Evolutionary conservation across 2,797 vertebrate genomes (phyloP), one percentile per base, ranked within the genome.

Genomic region (Sylvilagus floridanus): DNA sequence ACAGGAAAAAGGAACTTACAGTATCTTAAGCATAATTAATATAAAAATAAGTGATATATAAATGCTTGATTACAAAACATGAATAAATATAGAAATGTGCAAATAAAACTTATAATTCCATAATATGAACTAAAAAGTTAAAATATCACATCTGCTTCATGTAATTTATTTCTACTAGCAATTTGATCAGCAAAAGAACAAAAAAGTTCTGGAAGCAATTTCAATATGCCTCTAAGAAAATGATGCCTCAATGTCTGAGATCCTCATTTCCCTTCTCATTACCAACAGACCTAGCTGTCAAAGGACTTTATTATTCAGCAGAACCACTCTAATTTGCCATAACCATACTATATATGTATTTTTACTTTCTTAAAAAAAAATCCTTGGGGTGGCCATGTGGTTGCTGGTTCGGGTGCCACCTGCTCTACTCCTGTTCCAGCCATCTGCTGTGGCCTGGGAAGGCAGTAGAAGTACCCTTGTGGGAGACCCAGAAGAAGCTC

Each of bases 131-230:
- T 71, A 63, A 96, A 95, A 82, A 37, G 11, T 85, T 85, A 69
- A 94, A 90, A 76, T 83, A 85, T 37, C 22, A 63, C 26, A 84
- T 73, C 88, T 94, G 91, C 86, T 94, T 76, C 60, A 73, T 50
- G 52, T 22, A 47, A 91, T 68, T 85, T 97, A 93, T 93, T 94
- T 91, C 54, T 85, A 87, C 35, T 82, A 68, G 73, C 42, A 42
- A 32, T 85, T 76, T 91, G 42, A 95, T 83, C 89, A 72, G 62
- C n/a, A 82, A 92, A 72, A 94, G 2, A 62, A 35, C 37, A 86
- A 50, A 93, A 88, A 66, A 63, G 68, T 65, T 96, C 35, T 84
- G 77, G 79, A 72, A 87, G 24, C 32, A 47, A 32, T 73, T 91
- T 79, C 50, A 57, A 32, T 68, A 63, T 17, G 50, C 9, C 72